Percentiles rank a stretch among this genome's conserved stretches.
Conservation (phyloP, 1,140 invertebrate species). For the Camponotus floridanus region DNA sequence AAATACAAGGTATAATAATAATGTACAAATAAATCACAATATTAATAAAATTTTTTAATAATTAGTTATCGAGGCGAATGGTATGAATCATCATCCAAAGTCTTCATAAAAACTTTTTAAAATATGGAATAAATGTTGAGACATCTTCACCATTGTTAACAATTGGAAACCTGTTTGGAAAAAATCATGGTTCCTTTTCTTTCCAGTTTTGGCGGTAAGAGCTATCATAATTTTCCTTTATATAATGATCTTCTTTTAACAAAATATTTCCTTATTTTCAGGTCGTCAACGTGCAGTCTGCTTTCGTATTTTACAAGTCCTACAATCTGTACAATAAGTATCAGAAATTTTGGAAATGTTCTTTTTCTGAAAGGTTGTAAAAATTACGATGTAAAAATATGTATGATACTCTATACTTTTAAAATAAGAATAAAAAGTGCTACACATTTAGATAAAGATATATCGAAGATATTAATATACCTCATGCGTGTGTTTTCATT, state of each 20-base stretch:
- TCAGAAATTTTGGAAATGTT: neutral
- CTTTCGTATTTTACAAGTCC: slow-evolving; percentile 40
- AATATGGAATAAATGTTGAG: slow-evolving; percentile 70
- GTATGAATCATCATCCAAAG: slow-evolving; percentile 69
- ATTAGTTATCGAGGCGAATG: slow-evolving; percentile 68
- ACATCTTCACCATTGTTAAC: slow-evolving; percentile 63
- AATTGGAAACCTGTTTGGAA: slow-evolving; percentile 72
- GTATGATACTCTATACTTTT: neutral
- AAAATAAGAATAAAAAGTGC: neutral
- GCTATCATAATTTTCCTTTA: neutral
- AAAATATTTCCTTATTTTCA: neutral
- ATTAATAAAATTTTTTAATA: neutral
- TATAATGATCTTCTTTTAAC: neutral
- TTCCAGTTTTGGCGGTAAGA: slow-evolving; percentile 75
- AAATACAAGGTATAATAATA: slow-evolving; percentile 60
- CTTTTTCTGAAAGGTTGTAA: neutral
- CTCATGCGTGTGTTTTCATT: too few species aligned
- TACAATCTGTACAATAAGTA: neutral
- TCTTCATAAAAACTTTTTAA: slow-evolving; percentile 68
- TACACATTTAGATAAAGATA: neutral
- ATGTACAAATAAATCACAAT: too few species aligned
- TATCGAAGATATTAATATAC: neutral
- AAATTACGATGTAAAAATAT: neutral
- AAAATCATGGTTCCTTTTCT: slow-evolving; percentile 73
- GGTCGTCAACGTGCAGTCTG: slow-evolving; percentile 40